Conservation (phyloP, 2,797 vertebrate genomes). For the Melanotaenia trifasciata region DNA sequence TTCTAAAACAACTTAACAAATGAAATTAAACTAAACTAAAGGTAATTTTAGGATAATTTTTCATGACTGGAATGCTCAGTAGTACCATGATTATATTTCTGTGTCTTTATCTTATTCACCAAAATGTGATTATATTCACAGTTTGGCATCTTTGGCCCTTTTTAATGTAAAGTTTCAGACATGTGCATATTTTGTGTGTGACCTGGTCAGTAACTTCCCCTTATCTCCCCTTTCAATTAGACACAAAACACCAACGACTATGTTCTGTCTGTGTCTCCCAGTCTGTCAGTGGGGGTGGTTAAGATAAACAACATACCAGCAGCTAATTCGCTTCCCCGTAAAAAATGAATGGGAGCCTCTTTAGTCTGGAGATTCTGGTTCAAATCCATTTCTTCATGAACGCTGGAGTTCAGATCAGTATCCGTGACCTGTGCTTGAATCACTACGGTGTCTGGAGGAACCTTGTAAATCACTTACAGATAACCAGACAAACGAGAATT, state of each 20-base stretch:
- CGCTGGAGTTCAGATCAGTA: slow-evolving; percentile 21
- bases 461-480: slow-evolving; percentile 28
- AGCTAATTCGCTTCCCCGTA: slow-evolving; percentile 50
- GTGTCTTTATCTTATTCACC: not conserved
- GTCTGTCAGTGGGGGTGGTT: not conserved
- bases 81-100: not conserved
- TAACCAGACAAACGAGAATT: slow-evolving; percentile 30
- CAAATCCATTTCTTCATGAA: slow-evolving; percentile 49
- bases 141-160: not conserved
- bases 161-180: not conserved
- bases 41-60: not conserved
- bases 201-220: slow-evolving; percentile 26
- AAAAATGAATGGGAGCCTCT: slow-evolving; percentile 49
- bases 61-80: not conserved
- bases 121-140: too few species aligned
- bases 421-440: slow-evolving; percentile 13
- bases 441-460: slow-evolving; percentile 21
- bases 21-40: not conserved
- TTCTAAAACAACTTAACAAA: not conserved
- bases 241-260: not conserved
- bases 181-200: not conserved
- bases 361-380: slow-evolving; percentile 10
- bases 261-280: slow-evolving; percentile 17
- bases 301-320: slow-evolving; percentile 69
- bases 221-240: slow-evolving; percentile 52